Base-by-base conservation (phyloP, 2,888 invertebrate genomes). In the Drosophila meridionalis region DNA sequence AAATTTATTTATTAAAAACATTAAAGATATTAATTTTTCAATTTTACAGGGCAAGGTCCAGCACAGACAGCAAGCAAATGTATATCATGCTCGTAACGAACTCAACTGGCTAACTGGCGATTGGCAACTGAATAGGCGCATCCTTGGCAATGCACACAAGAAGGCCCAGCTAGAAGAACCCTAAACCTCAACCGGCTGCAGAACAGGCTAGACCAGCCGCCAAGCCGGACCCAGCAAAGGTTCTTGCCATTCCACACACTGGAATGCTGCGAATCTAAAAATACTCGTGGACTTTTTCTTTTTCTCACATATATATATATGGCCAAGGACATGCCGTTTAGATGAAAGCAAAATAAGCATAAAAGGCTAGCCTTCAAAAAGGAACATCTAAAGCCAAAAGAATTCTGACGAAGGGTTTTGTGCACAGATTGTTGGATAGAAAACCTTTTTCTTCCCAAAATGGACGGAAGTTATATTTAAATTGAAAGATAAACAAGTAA, bases 51-150 rank as follows among this genome's bases (percentile, higher is more conserved):
- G 52, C 38, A 9, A 74, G 45, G 12, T 74, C 67, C 59, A 80
- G 36, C 64, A 80, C 20, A 1, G 71, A 55, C 30, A 75, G 48
- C 43, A 73, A 3, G 47, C 40, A 82, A 77, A 72, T 60, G 60
- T 50, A 73, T 63, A 64, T 57, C 84, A 84, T 84, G 45, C 45
- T 32, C 45, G 11, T 5, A 42, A 12, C 43, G 73, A 81, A 87
- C 85, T 84, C 56, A 52, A 55, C 62, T 61, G 58, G 79, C 73
- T 84, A 87, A 87, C 76, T 79, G 57, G 72, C 88, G 73, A 65
- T 78, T 83, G 86, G 80, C 90, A 85, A 86, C 88, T 88, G 71
- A 85, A 62, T 53, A 42, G 73, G 32, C 53, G 47, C 52, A 72
- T 83, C 75, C 80, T 72, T 60, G 63, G 20, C 67, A 42, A 11